Evolutionary conservation across 2,888 invertebrate species (phyloP), one percentile per base, ranked within the genome.

Genomic region (Pharmacophagus antenor): DNA sequence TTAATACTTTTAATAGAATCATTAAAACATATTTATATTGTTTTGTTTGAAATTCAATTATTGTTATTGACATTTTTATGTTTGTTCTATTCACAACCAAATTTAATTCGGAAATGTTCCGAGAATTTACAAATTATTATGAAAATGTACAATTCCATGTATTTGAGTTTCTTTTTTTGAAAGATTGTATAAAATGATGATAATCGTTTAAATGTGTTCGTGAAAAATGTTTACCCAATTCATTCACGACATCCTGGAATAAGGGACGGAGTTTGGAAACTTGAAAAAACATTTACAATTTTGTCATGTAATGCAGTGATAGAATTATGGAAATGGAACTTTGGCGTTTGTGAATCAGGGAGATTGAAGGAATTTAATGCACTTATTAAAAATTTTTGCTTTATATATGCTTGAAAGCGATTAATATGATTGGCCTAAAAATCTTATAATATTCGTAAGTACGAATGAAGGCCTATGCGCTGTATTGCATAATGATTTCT

Each of bases 331-430:
- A 25, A 27, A 17, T 27, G 23, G 23, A 23, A 54, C 53, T 52
- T 57, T 41, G 56, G 23, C 48, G 21, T 47, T n/a, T n/a, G n/a
- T 12, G 12, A 52, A 48, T 42, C 48, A 27, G n/a, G 52, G 15
- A 18, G n/a, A 18, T 27, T 55, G 41, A 54, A 44, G 50, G 25
- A 50, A 17, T 55, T 46, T 22, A 17, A 59, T 51, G 60, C 60
- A 60, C 60, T 18, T 42, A n/a, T n/a, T n/a, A 37, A 47, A 52
- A 41, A 25, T 18, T 72, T 76, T 77, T 68, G 71, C 70, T 72
- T 79, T 62, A 47, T 62, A 66, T 64, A 72, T 65, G 80, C 81
- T 80, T 77, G 66, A 71, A 75, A 78, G 70, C 74, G 71, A 58
- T 68, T 70, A 66, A 63, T 54, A 65, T 25, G 6, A 5, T 25